These are phyloP conservation scores for Acanthosepion esculentum DNA, from an alignment of 2,888 invertebrate genomes.

Conservation along the genomic window DNA sequence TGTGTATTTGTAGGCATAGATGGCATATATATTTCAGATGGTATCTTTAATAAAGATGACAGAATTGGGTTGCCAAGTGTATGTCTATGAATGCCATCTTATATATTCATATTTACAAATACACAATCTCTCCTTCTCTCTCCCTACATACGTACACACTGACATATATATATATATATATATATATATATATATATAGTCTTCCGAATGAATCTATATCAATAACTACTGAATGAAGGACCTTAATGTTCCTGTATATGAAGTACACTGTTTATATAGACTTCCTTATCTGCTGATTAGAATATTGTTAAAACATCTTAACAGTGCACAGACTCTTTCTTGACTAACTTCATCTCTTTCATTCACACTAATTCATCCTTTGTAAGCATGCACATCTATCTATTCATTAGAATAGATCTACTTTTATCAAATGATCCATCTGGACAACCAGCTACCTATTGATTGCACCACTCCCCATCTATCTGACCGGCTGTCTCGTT, in stretches of 20 bases:
- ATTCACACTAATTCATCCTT: slow-evolving; percentile 33
- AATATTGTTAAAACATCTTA: slow-evolving; percentile 33
- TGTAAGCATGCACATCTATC: background rate
- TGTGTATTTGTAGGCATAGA: background rate
- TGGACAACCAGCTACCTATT: background rate
- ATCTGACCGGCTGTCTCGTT: background rate
- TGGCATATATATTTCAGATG: background rate
- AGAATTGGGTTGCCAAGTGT: no score
- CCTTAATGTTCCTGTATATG: background rate
- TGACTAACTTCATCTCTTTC: background rate
- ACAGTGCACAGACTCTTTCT: background rate
- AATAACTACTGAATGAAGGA: background rate
- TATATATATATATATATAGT: background rate
- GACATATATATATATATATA: background rate
- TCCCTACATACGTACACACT: background rate
- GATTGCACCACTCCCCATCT: background rate
- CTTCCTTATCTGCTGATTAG: background rate
- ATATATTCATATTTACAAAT: background rate
- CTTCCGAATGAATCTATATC: background rate
- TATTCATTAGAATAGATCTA: background rate
- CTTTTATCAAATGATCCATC: slow-evolving; percentile 4
- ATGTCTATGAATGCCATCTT: no score
- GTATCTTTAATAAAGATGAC: no score
- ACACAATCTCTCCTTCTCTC: background rate
- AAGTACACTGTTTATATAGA: background rate